A percentile compares a stretch with the other conserved stretches of the same genome.
Evolutionary conservation across 2,797 vertebrate species (phyloP).

Genomic region (Hozukius guyotensis): DNA sequence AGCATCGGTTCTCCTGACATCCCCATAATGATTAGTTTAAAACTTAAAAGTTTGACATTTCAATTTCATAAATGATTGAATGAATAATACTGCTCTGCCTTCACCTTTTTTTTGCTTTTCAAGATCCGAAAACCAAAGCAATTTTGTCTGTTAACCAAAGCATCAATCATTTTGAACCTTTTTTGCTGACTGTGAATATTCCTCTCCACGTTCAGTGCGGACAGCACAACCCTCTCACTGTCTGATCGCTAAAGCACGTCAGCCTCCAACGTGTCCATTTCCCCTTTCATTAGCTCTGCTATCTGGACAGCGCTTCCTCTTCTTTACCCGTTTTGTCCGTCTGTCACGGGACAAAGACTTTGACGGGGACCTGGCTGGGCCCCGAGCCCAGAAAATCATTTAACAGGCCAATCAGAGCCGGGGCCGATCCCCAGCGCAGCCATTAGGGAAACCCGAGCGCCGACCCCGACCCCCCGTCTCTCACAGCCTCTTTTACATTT

Average conservation of each 20-base stretch:
- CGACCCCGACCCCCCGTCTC: slow-evolving; percentile 48
- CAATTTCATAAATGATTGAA: background rate
- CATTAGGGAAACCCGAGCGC: slow-evolving; percentile 74
- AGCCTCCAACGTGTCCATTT: slow-evolving; percentile 39
- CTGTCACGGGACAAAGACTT: slow-evolving; percentile 65
- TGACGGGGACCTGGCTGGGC: slow-evolving; percentile 60
- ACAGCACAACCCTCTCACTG: slow-evolving; percentile 16
- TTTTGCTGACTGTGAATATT: background rate
- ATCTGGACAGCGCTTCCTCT: slow-evolving; percentile 44
- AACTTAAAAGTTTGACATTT: background rate
- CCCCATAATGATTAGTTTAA: no score
- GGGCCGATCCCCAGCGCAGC: slow-evolving; percentile 59
- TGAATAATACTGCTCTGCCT: background rate
- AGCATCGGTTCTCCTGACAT: no score
- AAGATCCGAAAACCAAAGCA: background rate
- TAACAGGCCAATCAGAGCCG: slow-evolving; percentile 68
- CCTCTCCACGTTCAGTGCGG: background rate
- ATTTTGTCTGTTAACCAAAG: background rate
- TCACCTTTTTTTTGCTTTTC: background rate
- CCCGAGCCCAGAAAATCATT: slow-evolving; percentile 76
- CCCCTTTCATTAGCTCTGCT: slow-evolving; percentile 50
- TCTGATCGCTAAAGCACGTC: background rate
- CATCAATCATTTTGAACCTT: background rate
- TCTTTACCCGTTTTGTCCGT: slow-evolving; percentile 59
- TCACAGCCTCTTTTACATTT: slow-evolving; percentile 64